Evolutionary conservation across 2,888 invertebrate genomes (phyloP), one percentile per base, ranked within the genome.

Genomic region (Drosophila lutescens): DNA sequence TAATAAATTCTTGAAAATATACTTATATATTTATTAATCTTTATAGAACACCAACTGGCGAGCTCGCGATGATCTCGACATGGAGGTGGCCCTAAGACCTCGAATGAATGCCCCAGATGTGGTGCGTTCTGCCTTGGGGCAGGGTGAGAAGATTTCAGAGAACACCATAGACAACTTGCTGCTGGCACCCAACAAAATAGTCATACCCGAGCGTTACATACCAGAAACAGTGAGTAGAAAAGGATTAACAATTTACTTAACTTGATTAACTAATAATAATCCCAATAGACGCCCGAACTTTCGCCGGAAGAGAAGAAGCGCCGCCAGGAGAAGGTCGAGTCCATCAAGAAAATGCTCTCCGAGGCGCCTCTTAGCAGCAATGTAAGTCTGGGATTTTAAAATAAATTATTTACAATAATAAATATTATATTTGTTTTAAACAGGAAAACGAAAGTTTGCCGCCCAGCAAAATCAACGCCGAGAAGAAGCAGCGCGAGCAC

Each of bases 141-240:
- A 92, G 76, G 91, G 92, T 15, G 93, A 93, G 72, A 92, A 93
- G 74, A 92, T 93, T 63, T 92, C 92, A 2, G 95, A 95, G 87
- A 95, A 94, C 80, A 97, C 97, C 50, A 98, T 98, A 77, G 98
- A 98, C 91, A 96, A 95, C 90, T 93, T 98, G 86, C 93, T 98
- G 36, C 96, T 96, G 51, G 96, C 97, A 15, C 98, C 98, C 13
- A 96, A 96, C 91, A 98, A 98, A 93, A 98, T 98, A 80, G 93
- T 96, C 72, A 98, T 98, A 85, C 98, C 98, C 0, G 98, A 98
- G 92, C 94, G 98, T 78, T 98, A 98, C 89, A 96, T 98, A 81
- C 97, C 98, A 23, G 98, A 98, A 91, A 96, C 96, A 93, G 95
- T 96, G 80, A 88, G 82, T 76, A 12, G 34, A 7, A 49, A 17